phyloP scores from a whole-genome alignment of 2,888 invertebrate species.

The Dioctria rufipes region DNA sequence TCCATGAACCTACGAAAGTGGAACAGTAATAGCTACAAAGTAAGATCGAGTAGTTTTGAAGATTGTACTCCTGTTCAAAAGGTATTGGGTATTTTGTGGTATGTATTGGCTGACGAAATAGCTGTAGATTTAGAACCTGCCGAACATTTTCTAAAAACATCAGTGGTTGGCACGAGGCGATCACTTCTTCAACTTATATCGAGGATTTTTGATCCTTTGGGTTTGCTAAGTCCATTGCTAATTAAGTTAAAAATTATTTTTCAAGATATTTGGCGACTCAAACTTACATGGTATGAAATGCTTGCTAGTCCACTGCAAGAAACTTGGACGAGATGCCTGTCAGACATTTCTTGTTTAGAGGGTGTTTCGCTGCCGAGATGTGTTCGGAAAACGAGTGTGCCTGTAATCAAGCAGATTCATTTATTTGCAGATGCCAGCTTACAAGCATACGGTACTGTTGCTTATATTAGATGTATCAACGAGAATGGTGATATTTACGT shows the following conservation, averaged over 20 bases:
- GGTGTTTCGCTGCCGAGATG: neutral
- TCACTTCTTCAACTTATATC: neutral
- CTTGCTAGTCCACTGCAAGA: neutral
- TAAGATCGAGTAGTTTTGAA: neutral
- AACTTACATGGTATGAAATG: neutral
- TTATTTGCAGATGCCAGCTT: conserved; percentile 2
- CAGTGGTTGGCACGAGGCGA: neutral
- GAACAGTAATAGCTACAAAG: too few species aligned
- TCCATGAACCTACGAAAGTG: neutral
- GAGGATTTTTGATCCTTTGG: neutral
- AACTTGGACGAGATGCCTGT: neutral
- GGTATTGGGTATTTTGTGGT: neutral
- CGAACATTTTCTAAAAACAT: neutral
- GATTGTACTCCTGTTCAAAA: neutral
- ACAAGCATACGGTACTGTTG: conserved; percentile 4
- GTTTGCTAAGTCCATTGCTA: neutral
- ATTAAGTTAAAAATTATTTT: neutral
- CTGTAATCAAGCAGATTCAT: neutral
- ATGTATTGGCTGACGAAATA: too few species aligned
- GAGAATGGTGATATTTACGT: too few species aligned
- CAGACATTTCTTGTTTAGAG: too few species aligned
- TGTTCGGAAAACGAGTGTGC: neutral
- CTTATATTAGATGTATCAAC: neutral
- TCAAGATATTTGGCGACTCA: neutral
- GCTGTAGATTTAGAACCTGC: too few species aligned